Evolutionary conservation across 2,797 vertebrate species (phyloP).

Genomic region (Moxostoma hubbsi): DNA sequence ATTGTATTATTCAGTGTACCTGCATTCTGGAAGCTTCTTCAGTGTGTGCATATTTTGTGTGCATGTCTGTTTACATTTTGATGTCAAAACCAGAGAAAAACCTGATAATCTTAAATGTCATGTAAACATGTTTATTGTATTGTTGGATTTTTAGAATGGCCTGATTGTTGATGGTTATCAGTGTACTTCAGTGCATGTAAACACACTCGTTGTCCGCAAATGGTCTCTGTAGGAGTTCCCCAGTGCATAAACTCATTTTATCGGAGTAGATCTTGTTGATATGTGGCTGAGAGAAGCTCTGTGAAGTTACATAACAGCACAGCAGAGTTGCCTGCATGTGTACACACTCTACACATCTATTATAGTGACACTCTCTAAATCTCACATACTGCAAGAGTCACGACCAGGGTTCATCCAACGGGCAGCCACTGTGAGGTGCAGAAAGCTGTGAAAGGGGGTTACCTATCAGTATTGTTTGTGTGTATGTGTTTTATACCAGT

Average conservation of each 20-base stretch:
- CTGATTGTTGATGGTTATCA: too few species aligned
- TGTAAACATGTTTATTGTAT: too few species aligned
- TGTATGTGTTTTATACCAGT: background rate
- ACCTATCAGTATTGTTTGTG: background rate
- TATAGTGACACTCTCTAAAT: background rate
- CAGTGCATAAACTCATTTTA: background rate
- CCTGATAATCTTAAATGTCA: too few species aligned
- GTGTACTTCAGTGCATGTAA: too few species aligned
- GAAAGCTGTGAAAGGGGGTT: background rate
- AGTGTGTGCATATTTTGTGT: too few species aligned
- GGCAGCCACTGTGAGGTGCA: background rate
- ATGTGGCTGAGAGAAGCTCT: background rate
- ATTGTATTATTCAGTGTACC: too few species aligned
- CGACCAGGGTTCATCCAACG: background rate
- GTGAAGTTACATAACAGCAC: constrained; percentile 22
- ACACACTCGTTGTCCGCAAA: background rate
- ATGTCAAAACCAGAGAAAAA: too few species aligned
- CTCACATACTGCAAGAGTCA: constrained; percentile 4
- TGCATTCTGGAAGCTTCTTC: too few species aligned
- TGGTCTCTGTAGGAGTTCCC: background rate
- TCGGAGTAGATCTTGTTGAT: background rate
- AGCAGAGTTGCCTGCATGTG: background rate
- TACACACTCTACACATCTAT: constrained; percentile 2
- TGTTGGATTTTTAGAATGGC: too few species aligned
- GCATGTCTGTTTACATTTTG: too few species aligned